These are phyloP conservation scores for Drosophila cognata DNA, from an alignment of 2,888 invertebrate species.

Conservation along the genomic window DNA sequence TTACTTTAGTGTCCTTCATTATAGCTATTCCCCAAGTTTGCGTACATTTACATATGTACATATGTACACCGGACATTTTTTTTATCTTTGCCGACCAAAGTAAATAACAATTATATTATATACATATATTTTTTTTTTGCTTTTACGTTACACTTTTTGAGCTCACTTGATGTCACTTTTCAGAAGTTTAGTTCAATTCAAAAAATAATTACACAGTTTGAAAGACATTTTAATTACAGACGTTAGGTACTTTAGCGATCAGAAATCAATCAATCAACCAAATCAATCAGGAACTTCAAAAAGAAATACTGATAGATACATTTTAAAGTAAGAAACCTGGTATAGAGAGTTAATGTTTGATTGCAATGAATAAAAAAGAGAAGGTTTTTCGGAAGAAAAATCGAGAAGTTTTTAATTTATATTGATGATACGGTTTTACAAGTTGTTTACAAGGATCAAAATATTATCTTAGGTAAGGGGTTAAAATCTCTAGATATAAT, in stretches of 20 bases:
- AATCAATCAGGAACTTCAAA: not conserved
- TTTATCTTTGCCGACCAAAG: not conserved
- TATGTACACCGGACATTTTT: not conserved
- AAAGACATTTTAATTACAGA: not conserved
- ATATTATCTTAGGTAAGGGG: rapidly evolving
- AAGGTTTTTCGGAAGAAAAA: not conserved
- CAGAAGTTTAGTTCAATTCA: not conserved
- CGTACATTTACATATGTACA: not conserved
- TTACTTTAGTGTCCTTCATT: not conserved
- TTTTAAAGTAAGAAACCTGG: not conserved
- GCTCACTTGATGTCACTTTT: not conserved
- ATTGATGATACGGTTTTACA: not conserved
- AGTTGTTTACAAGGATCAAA: not conserved
- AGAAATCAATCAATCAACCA: not conserved
- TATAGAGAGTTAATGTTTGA: not conserved
- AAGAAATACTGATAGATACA: not conserved
- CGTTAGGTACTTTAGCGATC: not conserved
- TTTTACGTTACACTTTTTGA: not conserved
- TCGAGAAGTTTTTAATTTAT: not conserved
- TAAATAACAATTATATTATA: not conserved
- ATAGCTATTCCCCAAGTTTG: not conserved
- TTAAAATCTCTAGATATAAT: not conserved
- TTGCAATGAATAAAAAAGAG: not conserved
- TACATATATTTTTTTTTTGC: not conserved
- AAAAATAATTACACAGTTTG: not conserved